Base-by-base conservation (phyloP, 2,888 invertebrate genomes). In the Drosophila gaucha region DNA sequence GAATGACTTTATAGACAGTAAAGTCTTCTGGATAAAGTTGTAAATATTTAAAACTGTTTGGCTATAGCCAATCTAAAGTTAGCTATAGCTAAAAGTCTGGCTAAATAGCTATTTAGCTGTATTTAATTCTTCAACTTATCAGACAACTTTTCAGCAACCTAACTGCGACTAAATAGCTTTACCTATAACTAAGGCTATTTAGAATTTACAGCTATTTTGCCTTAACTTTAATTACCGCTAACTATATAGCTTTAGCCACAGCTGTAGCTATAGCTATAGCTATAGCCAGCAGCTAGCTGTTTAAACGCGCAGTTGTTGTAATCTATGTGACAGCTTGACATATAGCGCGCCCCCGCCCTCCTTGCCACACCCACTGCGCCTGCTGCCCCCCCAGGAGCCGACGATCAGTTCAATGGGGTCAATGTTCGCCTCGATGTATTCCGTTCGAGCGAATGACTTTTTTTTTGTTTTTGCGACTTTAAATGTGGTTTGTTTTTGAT, bases 401-500 rank as follows among this genome's bases (percentile, higher is more conserved):
- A 74, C 59, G 71, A 72, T 77, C 77, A 22, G 50, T 57, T 66
- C 51, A 63, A 77, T 72, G 64, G 76, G 83, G 57, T 78, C 83
- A 82, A 74, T 55, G 80, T 65, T 60, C 75, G 43, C 52, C 36
- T n/a, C 36, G 59, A 31, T 62, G 22, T 22, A 33, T 67, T 41
- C 31, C 36, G 18, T 33, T 33, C 57, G n/a, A n/a, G n/a, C n/a
- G n/a, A n/a, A n/a, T 49, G 35, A 12, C n/a, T 46, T 51, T 58
- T 36, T 20, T 33, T 49, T 35, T 24, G 24, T 35, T 52, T 62
- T 68, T 59, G 58, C 78, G 54, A 67, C 55, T 56, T 62, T 55
- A 44, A 52, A 64, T 64, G 67, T 62, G 49, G 52, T 59, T 83
- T 67, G 78, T 74, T 69, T 78, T 78, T 70, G 76, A 83, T 79